Percentiles rank a stretch among this genome's conserved stretches.
These are phyloP conservation scores for Cebus imitator DNA, from an alignment of 2,113 vertebrate species.

Conservation along the genomic window DNA sequence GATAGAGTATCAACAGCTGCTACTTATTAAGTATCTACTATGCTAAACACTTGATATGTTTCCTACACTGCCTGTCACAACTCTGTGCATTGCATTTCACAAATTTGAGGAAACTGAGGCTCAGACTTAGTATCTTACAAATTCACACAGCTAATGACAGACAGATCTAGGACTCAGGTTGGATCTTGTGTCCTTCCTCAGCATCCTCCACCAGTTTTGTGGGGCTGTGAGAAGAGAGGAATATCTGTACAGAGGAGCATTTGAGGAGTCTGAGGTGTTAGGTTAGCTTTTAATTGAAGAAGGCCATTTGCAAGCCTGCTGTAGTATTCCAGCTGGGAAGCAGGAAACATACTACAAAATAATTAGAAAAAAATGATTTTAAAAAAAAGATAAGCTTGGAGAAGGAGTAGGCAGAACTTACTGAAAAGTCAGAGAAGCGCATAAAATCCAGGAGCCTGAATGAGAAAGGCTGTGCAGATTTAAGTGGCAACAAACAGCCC, in stretches of 20 bases:
- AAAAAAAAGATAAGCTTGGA: not conserved
- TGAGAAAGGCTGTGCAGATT: not conserved
- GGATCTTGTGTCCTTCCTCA: fast-evolving
- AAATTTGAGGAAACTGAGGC: not conserved
- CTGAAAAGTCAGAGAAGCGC: not conserved
- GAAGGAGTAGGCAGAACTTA: not conserved
- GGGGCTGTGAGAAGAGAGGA: not conserved
- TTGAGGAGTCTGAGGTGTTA: not conserved
- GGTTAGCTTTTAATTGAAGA: not conserved
- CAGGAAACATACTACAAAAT: not conserved
- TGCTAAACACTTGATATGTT: not conserved
- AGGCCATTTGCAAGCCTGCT: not conserved
- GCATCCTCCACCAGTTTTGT: not conserved
- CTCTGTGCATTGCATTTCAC: not conserved
- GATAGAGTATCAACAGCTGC: not conserved
- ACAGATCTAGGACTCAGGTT: not conserved
- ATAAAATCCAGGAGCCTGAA: not conserved
- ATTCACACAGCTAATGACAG: not conserved
- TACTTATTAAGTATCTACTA: not conserved
- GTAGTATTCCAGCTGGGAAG: not conserved
- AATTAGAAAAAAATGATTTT: not conserved
- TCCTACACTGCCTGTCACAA: not conserved
- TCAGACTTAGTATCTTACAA: not conserved
- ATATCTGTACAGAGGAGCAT: not conserved
- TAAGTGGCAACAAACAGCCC: not conserved